Conservation (phyloP, 2,113 vertebrate species). For the Gavialis gangeticus region DNA sequence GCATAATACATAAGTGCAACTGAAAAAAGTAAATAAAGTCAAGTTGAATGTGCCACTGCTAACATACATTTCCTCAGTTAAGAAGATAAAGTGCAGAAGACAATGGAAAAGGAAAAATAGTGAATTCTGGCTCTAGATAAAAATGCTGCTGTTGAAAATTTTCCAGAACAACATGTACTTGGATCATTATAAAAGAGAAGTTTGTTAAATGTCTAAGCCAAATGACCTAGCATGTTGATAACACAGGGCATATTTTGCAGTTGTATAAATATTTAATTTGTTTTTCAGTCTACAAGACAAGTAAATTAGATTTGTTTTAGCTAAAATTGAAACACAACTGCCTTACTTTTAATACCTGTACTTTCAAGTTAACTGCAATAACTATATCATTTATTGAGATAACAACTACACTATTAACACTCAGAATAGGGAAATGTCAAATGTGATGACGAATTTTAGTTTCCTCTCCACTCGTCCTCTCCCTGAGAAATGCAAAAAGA, state of each 20-base stretch:
- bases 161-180: conserved; percentile 86
- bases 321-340: conserved; percentile 47
- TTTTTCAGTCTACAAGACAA: conserved; percentile 64
- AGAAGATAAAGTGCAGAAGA: conserved; percentile 70
- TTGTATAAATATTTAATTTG: conserved; percentile 76
- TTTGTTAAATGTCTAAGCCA: conserved; percentile 69
- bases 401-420: background rate
- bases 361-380: background rate
- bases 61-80: conserved; percentile 46
- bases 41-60: conserved; percentile 51
- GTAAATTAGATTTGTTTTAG: conserved; percentile 44
- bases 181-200: conserved; percentile 82
- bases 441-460: background rate
- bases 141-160: conserved; percentile 80
- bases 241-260: conserved; percentile 72
- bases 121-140: conserved; percentile 77
- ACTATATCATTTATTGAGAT: background rate
- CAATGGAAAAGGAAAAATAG: conserved; percentile 63
- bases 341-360: background rate
- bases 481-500: no score
- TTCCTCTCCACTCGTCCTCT: no score
- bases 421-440: background rate
- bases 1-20: conserved; percentile 19
- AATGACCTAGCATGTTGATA: conserved; percentile 72
- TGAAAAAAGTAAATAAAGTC: conserved; percentile 67